phyloP scores from a whole-genome alignment of 64 coral and sea anemone genomes.

The Catalaphyllia jardinei region DNA sequence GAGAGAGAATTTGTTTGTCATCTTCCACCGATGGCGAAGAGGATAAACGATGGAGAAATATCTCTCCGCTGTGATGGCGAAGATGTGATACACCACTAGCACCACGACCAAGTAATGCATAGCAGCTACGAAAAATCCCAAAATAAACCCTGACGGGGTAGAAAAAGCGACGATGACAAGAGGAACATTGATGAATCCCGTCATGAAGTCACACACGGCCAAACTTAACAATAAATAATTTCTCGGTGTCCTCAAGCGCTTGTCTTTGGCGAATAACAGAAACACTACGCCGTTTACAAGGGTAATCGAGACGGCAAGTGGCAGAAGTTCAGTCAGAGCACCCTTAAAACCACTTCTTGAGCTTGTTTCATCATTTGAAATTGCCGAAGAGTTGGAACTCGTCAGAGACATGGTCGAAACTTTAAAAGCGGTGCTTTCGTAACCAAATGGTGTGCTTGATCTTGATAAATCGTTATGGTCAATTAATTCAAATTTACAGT shows the following conservation, averaged over 20 bases:
- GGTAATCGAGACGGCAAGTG: conserved; percentile 35
- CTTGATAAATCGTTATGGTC: too few species aligned
- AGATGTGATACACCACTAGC: conserved; percentile 41
- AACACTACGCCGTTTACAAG: conserved; percentile 64
- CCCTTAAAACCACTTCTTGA: too few species aligned
- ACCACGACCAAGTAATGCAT: conserved; percentile 21
- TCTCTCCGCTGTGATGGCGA: conserved; percentile 32
- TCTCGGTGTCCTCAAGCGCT: conserved; percentile 30
- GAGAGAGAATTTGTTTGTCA: conserved; percentile 24
- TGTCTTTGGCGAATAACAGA: conserved; percentile 39
- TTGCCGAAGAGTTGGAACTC: background rate
- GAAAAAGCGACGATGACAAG: background rate
- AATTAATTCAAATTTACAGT: too few species aligned
- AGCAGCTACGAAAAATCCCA: conserved; percentile 2
- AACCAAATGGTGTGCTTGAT: too few species aligned
- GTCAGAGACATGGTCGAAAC: background rate
- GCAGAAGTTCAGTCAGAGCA: background rate
- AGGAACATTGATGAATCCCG: conserved; percentile 51
- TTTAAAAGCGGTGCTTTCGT: too few species aligned
- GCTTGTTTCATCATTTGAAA: background rate
- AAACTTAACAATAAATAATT: conserved; percentile 78
- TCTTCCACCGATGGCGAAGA: conserved; percentile 31
- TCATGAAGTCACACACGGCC: conserved; percentile 67
- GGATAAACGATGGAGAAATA: conserved; percentile 42
- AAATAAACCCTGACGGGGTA: background rate